phyloP scores from a whole-genome alignment of 2,888 invertebrate species.

The Linnaemya vulpina region DNA sequence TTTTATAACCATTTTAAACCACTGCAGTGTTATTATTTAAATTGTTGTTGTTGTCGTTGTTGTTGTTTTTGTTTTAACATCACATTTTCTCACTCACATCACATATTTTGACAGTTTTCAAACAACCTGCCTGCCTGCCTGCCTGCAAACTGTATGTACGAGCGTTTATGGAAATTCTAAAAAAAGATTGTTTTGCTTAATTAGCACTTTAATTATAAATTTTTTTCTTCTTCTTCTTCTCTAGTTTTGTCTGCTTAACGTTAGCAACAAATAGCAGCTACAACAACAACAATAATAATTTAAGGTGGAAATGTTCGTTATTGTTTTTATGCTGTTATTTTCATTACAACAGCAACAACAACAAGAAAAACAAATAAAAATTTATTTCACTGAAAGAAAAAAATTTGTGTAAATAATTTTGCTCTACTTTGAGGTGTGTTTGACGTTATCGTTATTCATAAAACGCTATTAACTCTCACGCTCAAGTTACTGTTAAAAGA shows the following conservation, averaged over 20 bases:
- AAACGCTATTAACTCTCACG: constrained; percentile 8
- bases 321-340: constrained; percentile 20
- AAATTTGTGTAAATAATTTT: constrained; percentile 33
- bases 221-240: constrained; percentile 6
- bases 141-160: constrained; percentile 1
- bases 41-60: not conserved
- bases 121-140: constrained; percentile 36
- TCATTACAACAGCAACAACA: too few species aligned
- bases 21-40: not conserved
- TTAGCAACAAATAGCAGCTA: constrained; percentile 31
- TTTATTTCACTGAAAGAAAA: not conserved
- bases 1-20: not conserved
- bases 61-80: not conserved
- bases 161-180: constrained; percentile 32
- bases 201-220: constrained; percentile 38
- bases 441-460: constrained; percentile 19
- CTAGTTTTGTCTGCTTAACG: constrained; percentile 26
- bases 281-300: constrained; percentile 3
- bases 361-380: too few species aligned
- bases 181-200: constrained; percentile 47
- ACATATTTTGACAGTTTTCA: constrained; percentile 12
- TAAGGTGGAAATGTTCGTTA: not conserved
- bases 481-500: constrained; percentile 10
- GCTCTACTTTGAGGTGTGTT: constrained; percentile 20
- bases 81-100: constrained; percentile 10